These are phyloP conservation scores for Drosophila villosipedis DNA, from an alignment of 2,888 invertebrate species.

Conservation along the genomic window DNA sequence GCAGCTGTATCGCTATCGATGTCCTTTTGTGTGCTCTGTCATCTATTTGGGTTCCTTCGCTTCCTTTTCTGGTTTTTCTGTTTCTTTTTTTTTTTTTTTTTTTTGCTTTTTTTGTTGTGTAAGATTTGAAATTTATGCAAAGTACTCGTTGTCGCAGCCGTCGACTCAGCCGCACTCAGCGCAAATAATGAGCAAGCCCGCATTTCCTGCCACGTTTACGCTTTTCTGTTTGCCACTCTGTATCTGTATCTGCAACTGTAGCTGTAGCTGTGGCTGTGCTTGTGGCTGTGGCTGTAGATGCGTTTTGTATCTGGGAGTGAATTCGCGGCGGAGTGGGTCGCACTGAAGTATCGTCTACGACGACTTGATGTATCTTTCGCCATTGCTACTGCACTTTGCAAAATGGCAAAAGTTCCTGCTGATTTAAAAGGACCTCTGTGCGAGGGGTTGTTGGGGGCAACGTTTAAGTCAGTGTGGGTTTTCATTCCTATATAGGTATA, in stretches of 20 bases:
- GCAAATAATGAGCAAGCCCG: slow-evolving; percentile 81
- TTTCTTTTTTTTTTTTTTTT: slow-evolving; percentile 27
- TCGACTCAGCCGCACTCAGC: slow-evolving; percentile 75
- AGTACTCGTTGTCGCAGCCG: slow-evolving; percentile 71
- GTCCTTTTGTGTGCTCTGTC: slow-evolving; percentile 81
- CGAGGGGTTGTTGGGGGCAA: slow-evolving; percentile 14
- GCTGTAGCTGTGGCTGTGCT: slow-evolving; percentile 47
- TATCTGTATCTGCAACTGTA: slow-evolving; percentile 53
- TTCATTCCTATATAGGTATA: background rate
- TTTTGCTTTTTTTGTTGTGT: slow-evolving; percentile 18
- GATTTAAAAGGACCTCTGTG: slow-evolving; percentile 35
- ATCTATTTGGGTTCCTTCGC: slow-evolving; percentile 62
- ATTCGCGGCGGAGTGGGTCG: slow-evolving; percentile 26
- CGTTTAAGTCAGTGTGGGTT: background rate
- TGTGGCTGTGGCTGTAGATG: slow-evolving; percentile 52
- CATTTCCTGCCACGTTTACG: slow-evolving; percentile 79
- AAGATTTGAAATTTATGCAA: slow-evolving; percentile 80
- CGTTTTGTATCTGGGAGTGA: slow-evolving; percentile 38
- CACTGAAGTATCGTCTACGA: slow-evolving; percentile 65
- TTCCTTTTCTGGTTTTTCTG: slow-evolving; percentile 39
- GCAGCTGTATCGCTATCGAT: slow-evolving; percentile 79
- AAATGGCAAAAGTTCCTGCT: slow-evolving; percentile 73
- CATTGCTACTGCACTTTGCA: slow-evolving; percentile 70
- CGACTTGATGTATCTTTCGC: slow-evolving; percentile 76
- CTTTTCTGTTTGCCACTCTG: slow-evolving; percentile 44